Evolutionary conservation across 2,888 invertebrate genomes (phyloP).

Genomic region (Pardosa pseudoannulata): DNA sequence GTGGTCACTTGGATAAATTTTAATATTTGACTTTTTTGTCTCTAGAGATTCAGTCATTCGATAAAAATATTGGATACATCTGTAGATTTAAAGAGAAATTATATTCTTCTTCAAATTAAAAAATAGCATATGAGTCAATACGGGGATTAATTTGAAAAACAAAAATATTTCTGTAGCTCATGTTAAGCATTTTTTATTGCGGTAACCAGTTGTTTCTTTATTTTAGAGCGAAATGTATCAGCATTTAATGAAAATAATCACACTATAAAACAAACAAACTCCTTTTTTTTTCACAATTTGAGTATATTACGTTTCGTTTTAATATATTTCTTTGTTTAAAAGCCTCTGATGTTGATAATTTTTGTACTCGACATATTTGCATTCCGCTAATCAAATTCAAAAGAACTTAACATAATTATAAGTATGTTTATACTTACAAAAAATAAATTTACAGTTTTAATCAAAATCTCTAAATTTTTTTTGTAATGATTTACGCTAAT

Average conservation of each 20-base stretch:
- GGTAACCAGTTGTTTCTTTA: neutral
- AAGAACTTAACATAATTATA: too few species aligned
- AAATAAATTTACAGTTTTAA: too few species aligned
- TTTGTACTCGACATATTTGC: too few species aligned
- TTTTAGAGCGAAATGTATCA: neutral
- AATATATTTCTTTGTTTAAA: too few species aligned
- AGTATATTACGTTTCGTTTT: too few species aligned
- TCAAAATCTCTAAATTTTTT: too few species aligned
- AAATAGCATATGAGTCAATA: neutral
- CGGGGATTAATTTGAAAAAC: neutral
- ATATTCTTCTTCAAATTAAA: neutral
- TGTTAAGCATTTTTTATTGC: neutral
- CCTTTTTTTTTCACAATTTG: neutral
- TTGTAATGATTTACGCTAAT: too few species aligned
- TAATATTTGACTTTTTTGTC: neutral
- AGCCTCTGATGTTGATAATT: neutral
- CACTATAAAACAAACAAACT: neutral
- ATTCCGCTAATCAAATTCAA: too few species aligned
- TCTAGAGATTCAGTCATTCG: neutral
- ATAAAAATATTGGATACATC: neutral
- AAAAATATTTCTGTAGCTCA: neutral
- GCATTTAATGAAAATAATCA: neutral
- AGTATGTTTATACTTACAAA: too few species aligned
- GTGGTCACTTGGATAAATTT: conserved; percentile 14
- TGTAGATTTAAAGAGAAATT: neutral